Conservation (phyloP, 2,113 vertebrate genomes). For the Opisthocomus hoazin region DNA sequence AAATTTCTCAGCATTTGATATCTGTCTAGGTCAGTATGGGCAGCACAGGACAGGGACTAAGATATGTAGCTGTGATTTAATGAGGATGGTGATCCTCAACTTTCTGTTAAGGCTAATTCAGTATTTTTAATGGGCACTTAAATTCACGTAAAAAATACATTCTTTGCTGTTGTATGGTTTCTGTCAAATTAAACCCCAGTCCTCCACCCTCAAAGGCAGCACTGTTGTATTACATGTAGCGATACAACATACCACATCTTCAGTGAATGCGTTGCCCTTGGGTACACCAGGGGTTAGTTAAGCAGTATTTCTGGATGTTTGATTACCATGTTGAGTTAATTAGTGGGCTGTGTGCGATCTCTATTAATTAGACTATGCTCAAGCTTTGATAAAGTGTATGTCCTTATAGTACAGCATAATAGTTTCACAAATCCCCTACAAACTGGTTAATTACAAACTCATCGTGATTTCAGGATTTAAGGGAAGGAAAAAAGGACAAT, state of each 20-base stretch:
- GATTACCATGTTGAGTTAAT: slow-evolving; percentile 48
- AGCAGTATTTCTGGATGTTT: slow-evolving; percentile 17
- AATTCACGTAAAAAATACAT: neutral
- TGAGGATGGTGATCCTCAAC: neutral
- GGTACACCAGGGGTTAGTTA: neutral
- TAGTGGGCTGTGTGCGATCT: slow-evolving; percentile 38
- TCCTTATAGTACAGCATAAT: neutral
- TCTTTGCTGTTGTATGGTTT: neutral
- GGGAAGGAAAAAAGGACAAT: neutral
- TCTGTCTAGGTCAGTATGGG: neutral
- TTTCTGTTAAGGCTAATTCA: neutral
- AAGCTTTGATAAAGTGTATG: slow-evolving; percentile 38
- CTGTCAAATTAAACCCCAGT: neutral
- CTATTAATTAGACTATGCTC: slow-evolving; percentile 48
- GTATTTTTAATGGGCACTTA: neutral
- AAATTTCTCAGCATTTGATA: neutral
- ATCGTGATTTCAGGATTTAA: neutral
- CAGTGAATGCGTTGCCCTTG: neutral
- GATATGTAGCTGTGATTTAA: neutral
- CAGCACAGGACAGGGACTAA: neutral
- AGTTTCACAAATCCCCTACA: slow-evolving; percentile 18
- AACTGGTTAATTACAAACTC: slow-evolving; percentile 44
- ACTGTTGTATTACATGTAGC: neutral
- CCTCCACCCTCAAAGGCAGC: neutral
- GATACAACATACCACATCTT: neutral